Conservation (phyloP, 2,797 vertebrate genomes). For the Astyanax mexicanus region DNA sequence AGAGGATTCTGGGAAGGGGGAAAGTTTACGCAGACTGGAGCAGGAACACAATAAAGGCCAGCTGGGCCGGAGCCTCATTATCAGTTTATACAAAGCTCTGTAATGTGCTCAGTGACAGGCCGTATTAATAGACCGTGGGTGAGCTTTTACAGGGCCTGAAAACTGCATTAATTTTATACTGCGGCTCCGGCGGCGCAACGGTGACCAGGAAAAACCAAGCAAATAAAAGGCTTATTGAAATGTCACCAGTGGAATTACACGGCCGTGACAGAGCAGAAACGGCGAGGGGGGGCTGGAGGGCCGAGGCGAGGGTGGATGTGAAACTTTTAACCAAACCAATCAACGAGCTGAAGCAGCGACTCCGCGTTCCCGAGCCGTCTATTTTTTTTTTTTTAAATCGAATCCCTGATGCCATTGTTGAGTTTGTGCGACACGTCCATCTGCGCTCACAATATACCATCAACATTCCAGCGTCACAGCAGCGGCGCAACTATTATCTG, state of each 20-base stretch:
- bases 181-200: background rate
- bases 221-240: constrained; percentile 20
- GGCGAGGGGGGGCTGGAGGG: background rate
- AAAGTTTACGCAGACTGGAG: constrained; percentile 11
- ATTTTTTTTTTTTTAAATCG: constrained; percentile 15
- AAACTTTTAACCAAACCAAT: constrained; percentile 22
- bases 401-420: constrained; percentile 2
- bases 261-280: background rate
- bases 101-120: constrained; percentile 41
- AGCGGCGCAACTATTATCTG: background rate
- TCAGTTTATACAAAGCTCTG: constrained; percentile 42
- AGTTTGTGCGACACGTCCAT: constrained; percentile 23
- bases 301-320: background rate
- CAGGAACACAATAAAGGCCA: constrained; percentile 36
- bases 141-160: constrained; percentile 27
- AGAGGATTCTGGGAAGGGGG: constrained; percentile 9
- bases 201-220: constrained; percentile 17
- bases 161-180: constrained; percentile 21
- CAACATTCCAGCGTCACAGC: background rate
- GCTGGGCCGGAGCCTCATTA: constrained; percentile 36
- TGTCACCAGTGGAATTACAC: constrained; percentile 31
- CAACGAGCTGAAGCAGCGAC: background rate
- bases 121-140: constrained; percentile 39
- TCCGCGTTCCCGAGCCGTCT: constrained; percentile 4
- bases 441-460: background rate